These are phyloP conservation scores for Clinocottus analis DNA, from an alignment of 2,113 vertebrate species.

Conservation along the genomic window DNA sequence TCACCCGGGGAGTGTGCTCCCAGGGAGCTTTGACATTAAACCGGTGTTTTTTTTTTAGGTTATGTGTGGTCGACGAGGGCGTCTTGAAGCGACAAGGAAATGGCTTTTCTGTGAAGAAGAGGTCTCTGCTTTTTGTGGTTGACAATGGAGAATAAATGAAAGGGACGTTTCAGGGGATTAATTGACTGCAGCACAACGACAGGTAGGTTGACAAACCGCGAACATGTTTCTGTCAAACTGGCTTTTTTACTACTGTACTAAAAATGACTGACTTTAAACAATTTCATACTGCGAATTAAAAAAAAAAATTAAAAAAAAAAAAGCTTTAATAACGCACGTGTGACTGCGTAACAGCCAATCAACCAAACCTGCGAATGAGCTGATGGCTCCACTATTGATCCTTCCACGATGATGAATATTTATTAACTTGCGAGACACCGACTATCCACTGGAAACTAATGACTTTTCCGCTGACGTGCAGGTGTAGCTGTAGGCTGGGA, in stretches of 20 bases:
- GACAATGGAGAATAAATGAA: constrained; percentile 83
- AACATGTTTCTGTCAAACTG: not conserved
- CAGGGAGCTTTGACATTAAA: constrained; percentile 46
- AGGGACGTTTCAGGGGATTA: constrained; percentile 72
- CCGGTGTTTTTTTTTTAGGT: constrained; percentile 48
- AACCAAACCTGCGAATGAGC: constrained; percentile 1
- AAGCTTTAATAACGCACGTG: not conserved
- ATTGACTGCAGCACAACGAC: constrained; percentile 77
- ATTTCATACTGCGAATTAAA: not conserved
- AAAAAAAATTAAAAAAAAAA: not conserved
- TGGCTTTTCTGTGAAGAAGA: constrained; percentile 60
- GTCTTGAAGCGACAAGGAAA: constrained; percentile 69
- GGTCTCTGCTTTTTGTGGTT: constrained; percentile 64
- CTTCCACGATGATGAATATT: constrained; percentile 34
- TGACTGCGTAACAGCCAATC: constrained; percentile 1
- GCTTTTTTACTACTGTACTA: not conserved
- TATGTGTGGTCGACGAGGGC: constrained; percentile 64
- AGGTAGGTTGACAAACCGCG: constrained; percentile 68
- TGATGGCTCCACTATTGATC: constrained; percentile 24
- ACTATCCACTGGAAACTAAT: constrained; percentile 13
- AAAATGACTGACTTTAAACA: not conserved
- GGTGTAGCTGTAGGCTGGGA: constrained; percentile 30
- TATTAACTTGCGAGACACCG: constrained; percentile 30
- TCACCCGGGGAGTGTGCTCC: constrained; percentile 54
- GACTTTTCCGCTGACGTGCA: constrained; percentile 17